Percentiles rank a stretch among this genome's conserved stretches.
Evolutionary conservation across 2,113 vertebrate genomes (phyloP).

Genomic region (Aptenodytes forsteri): DNA sequence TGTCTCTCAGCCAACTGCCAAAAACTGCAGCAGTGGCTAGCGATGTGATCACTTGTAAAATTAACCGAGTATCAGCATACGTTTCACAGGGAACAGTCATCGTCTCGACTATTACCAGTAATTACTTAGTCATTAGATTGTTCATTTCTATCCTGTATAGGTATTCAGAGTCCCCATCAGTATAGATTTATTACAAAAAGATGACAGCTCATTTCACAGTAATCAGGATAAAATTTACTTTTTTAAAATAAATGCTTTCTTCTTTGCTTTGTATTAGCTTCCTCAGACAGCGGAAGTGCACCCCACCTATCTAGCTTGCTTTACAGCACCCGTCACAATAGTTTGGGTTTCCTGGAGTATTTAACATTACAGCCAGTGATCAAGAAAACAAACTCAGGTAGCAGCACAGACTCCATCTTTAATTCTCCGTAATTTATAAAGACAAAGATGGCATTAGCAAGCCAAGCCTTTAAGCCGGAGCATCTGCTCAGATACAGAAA

Average conservation of each 20-base stretch:
- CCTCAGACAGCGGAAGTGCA: background rate
- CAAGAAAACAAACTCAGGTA: background rate
- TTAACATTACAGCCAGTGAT: background rate
- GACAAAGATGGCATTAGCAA: conserved; percentile 50
- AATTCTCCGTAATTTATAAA: conserved; percentile 14
- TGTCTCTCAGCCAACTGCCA: background rate
- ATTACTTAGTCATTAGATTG: background rate
- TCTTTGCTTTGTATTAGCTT: background rate
- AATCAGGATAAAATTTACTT: background rate
- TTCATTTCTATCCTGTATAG: background rate
- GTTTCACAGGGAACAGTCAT: background rate
- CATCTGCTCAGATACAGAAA: conserved; percentile 69
- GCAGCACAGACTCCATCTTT: background rate
- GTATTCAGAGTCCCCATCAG: fast-evolving
- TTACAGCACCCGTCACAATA: background rate
- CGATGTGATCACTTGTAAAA: background rate
- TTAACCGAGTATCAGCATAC: background rate
- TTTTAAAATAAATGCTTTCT: background rate
- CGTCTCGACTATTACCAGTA: background rate
- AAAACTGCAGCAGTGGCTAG: background rate
- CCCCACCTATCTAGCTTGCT: background rate
- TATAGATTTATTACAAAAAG: background rate
- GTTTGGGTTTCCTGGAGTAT: background rate
- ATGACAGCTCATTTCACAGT: background rate
- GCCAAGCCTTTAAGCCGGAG: conserved; percentile 51